Base-by-base conservation (phyloP, 2,113 vertebrate species). In the Leptobrachium ailaonicum region DNA sequence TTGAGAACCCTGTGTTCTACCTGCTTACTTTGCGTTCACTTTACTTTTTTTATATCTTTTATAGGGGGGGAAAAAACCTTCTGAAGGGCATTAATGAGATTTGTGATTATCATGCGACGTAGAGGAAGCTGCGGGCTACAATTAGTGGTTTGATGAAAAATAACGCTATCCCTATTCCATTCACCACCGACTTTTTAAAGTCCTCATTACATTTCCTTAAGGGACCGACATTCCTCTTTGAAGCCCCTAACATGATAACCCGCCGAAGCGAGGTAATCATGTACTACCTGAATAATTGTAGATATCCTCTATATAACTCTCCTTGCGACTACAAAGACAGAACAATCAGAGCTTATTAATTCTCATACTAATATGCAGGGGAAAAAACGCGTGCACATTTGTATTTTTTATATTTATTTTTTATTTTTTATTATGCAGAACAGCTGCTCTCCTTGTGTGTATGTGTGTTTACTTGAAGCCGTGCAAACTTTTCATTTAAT, bases 71-170 rank as follows among this genome's bases (percentile, higher is more conserved):
- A 32, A 32, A 32, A 32, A 32, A 32, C 20, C 20, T 32, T 32
- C 20, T 32, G 20, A 32, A 32, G 85, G 80, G 82, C 71, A 84
- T 83, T 87, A 85, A 87, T 84, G 80, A 82, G 87, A 88, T 91
- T 91, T 82, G 73, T 86, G 89, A 87, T 91, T 89, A 88, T 85
- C 85, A 87, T 73, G 64, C 54, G 82, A 72, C 41, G 87, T 87
- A 82, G 75, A 82, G 77, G 5, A 89, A 78, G 80, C 80, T 81
- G 2, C 83, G 85, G 90, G 87, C 89, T 87, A 85, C 84, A 80
- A 85, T 83, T 80, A 79, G 71, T 45, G 80, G 83, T 75, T 82
- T 82, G 69, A 63, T 60, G 80, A 85, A 85, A 86, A 83, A 85
- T 40, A 56, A 50, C 66, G 56, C 6, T 64, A 40, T 40, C 20